Base-by-base conservation (phyloP, 2,888 invertebrate species). In the Helleia helle region DNA sequence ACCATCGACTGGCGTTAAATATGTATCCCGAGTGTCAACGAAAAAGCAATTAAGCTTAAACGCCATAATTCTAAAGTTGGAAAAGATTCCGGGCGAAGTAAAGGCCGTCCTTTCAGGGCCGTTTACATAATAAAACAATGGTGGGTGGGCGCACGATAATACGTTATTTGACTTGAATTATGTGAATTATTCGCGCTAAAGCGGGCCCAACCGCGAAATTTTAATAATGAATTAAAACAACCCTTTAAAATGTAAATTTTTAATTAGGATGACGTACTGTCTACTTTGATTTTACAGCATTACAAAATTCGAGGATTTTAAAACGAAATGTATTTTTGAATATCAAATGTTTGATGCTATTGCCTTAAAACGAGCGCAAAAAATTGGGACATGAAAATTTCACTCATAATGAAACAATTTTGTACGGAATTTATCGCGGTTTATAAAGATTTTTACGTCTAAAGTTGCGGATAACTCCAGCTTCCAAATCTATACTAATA, bases 171-270 rank as follows among this genome's bases (percentile, higher is more conserved):
- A 61, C 62, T 59, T 65, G 62, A 72, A 60, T 58, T 57, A 63
- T 58, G 56, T 56, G 58, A 59, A 65, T 68, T 62, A 68, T 67
- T 65, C 64, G 58, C 62, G 61, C 60, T 64, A 67, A 68, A 71
- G 62, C 67, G 68, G 70, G 66, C 64, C 58, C 56, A 54, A 60
- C 77, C 75, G 68, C 76, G 52, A 69, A 75, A 81, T 77, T 79
- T 80, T 80, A 77, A 80, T 80, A 80, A 77, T 79, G 64, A 74
- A 80, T 77, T 72, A 69, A 79, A 73, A 71, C 71, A 71, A 67
- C 71, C 76, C 79, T 74, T 73, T 72, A 71, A 71, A 76, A 79
- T 77, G 76, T 77, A 71, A 77, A 83, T 81, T 79, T 83, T 76
- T 81, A 77, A 83, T 81, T 71, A 76, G 67, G 59, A 64, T 56